Percentiles rank a stretch among this genome's conserved stretches.
Conservation (phyloP, 2,888 invertebrate species). For the Latheticus oryzae region DNA sequence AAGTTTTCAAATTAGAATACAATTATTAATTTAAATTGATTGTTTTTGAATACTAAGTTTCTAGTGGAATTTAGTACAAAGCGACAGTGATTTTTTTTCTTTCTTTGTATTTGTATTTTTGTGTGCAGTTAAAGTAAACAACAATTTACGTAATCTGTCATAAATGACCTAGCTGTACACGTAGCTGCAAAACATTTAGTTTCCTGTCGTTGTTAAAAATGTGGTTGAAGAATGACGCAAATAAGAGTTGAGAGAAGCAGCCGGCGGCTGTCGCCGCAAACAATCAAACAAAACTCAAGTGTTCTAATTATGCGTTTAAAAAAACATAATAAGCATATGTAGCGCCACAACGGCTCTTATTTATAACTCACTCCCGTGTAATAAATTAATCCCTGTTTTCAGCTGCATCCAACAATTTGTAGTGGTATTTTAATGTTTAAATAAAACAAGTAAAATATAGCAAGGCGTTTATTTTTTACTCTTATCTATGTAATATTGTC, state of each 20-base stretch:
- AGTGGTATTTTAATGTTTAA: constrained; percentile 39
- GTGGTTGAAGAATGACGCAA: constrained; percentile 11
- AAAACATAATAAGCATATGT: constrained; percentile 34
- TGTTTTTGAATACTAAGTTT: too few species aligned
- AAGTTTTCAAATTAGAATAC: too few species aligned
- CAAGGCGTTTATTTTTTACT: constrained; percentile 46
- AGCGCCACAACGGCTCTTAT: constrained; percentile 31
- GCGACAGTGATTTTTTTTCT: too few species aligned
- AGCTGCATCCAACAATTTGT: constrained; percentile 40
- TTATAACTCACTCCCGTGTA: constrained; percentile 33
- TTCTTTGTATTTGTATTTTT: too few species aligned
- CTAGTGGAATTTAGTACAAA: too few species aligned
- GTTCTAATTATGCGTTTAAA: constrained; percentile 33
- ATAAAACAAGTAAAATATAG: constrained; percentile 36
- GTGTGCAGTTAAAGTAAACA: too few species aligned
- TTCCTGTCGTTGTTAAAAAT: constrained; percentile 12
- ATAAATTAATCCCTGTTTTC: constrained; percentile 38
- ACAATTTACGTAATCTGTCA: too few species aligned
- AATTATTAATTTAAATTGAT: too few species aligned
- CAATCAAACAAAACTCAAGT: constrained; percentile 28
- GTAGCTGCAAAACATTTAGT: constrained; percentile 1
- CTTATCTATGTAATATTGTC: constrained; percentile 48
- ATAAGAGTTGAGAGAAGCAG: constrained; percentile 21
- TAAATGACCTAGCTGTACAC: too few species aligned
- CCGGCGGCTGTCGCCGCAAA: constrained; percentile 15